Evolutionary conservation across 2,113 vertebrate species (phyloP).

Genomic region (Oncorhynchus gorbuscha): DNA sequence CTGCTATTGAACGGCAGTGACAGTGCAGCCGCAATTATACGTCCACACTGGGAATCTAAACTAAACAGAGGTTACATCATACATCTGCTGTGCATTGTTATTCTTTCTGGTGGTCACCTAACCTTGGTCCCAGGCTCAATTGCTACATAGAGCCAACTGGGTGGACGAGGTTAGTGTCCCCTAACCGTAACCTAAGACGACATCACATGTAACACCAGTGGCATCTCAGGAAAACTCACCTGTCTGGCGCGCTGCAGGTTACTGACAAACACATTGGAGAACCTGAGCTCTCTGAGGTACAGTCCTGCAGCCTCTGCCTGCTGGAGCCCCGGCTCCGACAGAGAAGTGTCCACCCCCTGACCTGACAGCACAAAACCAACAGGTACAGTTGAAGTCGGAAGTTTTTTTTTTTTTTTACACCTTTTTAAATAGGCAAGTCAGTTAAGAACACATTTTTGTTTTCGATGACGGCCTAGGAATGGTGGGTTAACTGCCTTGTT

Average conservation of each 20-base stretch:
- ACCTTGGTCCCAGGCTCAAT: background rate
- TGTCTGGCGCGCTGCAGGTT: conserved; percentile 86
- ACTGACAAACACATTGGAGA: conserved; percentile 84
- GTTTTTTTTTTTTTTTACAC: no score
- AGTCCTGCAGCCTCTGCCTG: conserved; percentile 84
- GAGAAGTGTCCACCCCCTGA: conserved; percentile 86
- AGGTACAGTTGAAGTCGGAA: background rate
- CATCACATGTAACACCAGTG: background rate
- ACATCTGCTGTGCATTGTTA: background rate
- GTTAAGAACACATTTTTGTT: no score
- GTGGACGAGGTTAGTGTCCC: no score
- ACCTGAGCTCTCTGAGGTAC: conserved; percentile 81
- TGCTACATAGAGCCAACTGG: no score
- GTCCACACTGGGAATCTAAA: background rate
- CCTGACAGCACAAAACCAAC: conserved; percentile 67
- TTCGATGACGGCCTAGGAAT: no score
- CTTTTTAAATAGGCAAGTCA: no score
- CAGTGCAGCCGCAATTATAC: no score
- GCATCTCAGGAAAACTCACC: conserved; percentile 62
- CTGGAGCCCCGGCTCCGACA: conserved; percentile 83
- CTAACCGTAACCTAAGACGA: background rate
- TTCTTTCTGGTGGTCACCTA: background rate
- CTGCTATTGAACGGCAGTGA: no score
- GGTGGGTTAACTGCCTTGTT: no score
- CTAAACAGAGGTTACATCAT: no score